These are phyloP conservation scores for Anableps anableps DNA, from an alignment of 2,797 vertebrate genomes.

Conservation along the genomic window DNA sequence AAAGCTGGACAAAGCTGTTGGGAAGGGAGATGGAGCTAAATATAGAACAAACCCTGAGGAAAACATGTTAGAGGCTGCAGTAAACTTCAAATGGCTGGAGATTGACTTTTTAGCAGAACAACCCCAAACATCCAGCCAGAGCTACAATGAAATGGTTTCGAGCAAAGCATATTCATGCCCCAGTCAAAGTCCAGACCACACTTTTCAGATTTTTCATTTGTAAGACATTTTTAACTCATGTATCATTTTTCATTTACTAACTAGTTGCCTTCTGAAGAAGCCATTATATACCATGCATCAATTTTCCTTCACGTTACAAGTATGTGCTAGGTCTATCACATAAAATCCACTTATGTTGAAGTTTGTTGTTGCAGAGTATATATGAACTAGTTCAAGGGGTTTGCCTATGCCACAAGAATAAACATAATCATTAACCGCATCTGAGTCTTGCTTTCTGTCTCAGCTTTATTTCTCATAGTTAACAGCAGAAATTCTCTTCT, in stretches of 20 bases:
- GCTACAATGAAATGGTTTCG: neutral
- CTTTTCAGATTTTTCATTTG: neutral
- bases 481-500: neutral
- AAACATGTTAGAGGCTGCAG: neutral
- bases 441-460: no score
- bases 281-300: neutral
- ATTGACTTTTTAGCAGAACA: neutral
- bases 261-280: neutral
- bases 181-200: neutral
- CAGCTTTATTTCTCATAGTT: neutral
- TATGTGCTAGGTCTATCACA: neutral
- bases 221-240: neutral
- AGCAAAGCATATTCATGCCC: neutral
- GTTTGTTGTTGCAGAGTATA: no score
- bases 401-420: no score
- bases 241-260: no score
- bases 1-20: neutral
- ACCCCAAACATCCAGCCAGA: neutral
- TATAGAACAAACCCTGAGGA: neutral
- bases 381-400: no score
- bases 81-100: neutral
- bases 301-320: neutral
- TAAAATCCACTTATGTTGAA: neutral
- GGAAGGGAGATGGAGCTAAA: neutral
- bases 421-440: no score